Conservation (phyloP, 2,888 invertebrate genomes). For the Drosophila robusta region DNA sequence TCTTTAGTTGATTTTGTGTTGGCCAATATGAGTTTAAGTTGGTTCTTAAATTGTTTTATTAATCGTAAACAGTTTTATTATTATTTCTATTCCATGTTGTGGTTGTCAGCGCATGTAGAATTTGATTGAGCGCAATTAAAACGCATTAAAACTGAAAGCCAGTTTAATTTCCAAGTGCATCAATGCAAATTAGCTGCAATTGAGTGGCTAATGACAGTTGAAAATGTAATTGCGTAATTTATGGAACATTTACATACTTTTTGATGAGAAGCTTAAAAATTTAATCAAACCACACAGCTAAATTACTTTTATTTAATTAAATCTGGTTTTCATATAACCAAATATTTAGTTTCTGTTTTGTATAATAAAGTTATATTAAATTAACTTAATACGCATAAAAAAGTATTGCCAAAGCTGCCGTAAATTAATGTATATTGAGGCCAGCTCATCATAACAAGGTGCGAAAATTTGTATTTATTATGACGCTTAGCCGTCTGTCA, state of each 20-base stretch:
- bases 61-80: neutral
- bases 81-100: neutral
- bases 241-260: neutral
- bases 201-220: conserved; percentile 17
- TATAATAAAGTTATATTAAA: conserved; percentile 14
- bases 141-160: conserved; percentile 19
- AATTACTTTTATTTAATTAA: conserved; percentile 1
- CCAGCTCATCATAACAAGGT: conserved; percentile 35
- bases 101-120: neutral
- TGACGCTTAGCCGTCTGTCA: conserved; percentile 31
- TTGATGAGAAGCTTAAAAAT: neutral
- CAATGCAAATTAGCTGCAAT: conserved; percentile 11
- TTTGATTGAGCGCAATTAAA: neutral
- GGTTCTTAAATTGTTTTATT: neutral
- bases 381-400: conserved; percentile 5
- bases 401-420: conserved; percentile 1
- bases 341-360: neutral
- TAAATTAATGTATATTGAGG: conserved; percentile 12
- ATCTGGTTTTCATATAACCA: neutral
- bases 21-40: neutral
- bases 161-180: conserved; percentile 15
- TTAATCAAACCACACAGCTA: conserved; percentile 28
- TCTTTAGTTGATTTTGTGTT: neutral
- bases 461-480: conserved; percentile 58
- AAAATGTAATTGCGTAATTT: conserved; percentile 4